A percentile compares a stretch with the other conserved stretches of the same genome.
Conservation (phyloP, 2,113 vertebrate genomes). For the Marmota monax region DNA sequence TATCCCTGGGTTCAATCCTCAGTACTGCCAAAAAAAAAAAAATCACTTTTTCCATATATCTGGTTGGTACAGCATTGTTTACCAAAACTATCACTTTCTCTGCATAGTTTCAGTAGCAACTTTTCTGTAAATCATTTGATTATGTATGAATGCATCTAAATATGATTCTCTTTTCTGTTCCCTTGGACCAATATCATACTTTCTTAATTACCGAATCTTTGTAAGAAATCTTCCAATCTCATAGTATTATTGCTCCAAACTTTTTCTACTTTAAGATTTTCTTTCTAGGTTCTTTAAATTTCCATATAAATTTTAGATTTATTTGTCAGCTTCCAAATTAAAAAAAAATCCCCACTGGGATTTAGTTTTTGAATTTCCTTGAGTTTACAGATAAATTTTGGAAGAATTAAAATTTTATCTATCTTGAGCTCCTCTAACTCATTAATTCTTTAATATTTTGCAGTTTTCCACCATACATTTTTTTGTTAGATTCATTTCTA, state of each 20-base stretch:
- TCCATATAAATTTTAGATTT: too few relatives aligned
- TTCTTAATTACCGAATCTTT: not conserved
- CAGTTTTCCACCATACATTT: not conserved
- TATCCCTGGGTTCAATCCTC: too few relatives aligned
- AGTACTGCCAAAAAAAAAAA: too few relatives aligned
- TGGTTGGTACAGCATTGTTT: too few relatives aligned
- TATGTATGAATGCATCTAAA: not conserved
- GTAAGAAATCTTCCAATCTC: too few relatives aligned
- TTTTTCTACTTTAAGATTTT: too few relatives aligned
- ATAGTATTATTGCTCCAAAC: too few relatives aligned
- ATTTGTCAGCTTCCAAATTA: too few relatives aligned
- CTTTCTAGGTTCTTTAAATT: too few relatives aligned
- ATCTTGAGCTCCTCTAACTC: not conserved
- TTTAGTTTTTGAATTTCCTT: slow-evolving; percentile 41
- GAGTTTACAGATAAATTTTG: not conserved
- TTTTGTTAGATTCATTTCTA: slow-evolving; percentile 2
- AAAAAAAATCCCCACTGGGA: not conserved
- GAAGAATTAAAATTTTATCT: not conserved
- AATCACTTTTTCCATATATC: too few relatives aligned
- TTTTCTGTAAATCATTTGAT: slow-evolving; percentile 1
- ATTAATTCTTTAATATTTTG: slow-evolving; percentile 29
- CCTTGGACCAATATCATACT: not conserved
- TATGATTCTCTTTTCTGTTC: not conserved
- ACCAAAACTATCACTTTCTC: too few relatives aligned
- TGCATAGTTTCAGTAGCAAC: not conserved